Evolutionary conservation across 2,113 vertebrate genomes (phyloP).

Genomic region (Rhynchomys soricoides): DNA sequence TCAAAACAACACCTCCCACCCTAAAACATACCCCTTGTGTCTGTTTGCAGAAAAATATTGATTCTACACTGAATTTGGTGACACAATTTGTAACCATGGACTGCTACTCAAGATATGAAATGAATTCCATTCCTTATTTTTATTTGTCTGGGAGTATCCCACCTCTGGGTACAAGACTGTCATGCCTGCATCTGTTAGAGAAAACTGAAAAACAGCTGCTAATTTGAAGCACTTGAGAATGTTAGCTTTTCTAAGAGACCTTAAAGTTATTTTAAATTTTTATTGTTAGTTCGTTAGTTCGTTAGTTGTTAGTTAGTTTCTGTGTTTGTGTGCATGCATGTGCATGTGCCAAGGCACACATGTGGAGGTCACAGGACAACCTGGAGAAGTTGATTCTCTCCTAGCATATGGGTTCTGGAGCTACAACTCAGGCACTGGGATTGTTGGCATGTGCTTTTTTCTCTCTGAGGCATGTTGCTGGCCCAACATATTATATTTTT

Average conservation of each 20-base stretch:
- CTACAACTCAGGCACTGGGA: neutral
- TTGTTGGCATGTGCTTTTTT: neutral
- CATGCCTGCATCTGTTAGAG: neutral
- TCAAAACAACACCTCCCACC: neutral
- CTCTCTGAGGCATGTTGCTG: neutral
- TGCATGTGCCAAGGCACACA: neutral
- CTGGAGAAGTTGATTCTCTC: neutral
- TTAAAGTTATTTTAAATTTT: neutral
- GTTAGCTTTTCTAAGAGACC: neutral
- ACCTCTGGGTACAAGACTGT: neutral
- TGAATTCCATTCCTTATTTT: neutral
- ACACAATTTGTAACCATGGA: neutral
- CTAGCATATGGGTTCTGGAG: neutral
- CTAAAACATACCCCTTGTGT: neutral
- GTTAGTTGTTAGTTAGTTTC: neutral
- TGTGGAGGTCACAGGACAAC: neutral
- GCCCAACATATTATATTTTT: neutral
- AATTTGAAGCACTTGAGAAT: neutral
- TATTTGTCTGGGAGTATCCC: neutral
- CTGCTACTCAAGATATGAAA: neutral
- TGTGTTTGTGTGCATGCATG: neutral
- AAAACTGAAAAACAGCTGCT: neutral
- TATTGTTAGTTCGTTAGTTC: neutral
- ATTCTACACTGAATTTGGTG: neutral
- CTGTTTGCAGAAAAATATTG: constrained; percentile 31